Evolutionary conservation across 2,797 vertebrate genomes (phyloP).

Genomic region (Menidia menidia): DNA sequence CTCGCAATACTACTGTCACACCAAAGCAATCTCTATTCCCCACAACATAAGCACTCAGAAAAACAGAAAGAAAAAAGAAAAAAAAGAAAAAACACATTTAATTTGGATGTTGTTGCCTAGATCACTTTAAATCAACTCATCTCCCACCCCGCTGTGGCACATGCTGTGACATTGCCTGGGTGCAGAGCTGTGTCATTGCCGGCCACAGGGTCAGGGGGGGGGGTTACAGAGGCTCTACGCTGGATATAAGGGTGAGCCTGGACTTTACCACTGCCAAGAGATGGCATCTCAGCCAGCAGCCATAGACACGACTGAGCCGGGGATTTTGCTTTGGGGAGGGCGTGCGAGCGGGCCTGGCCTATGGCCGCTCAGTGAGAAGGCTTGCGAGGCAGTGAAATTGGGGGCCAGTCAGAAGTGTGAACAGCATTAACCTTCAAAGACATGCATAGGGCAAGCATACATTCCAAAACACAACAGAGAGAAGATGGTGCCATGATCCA

Average conservation of each 20-base stretch:
- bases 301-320: conserved; percentile 63
- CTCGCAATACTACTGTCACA: conserved; percentile 84
- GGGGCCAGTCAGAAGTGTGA: conserved; percentile 77
- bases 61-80: conserved; percentile 65
- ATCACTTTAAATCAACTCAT: conserved; percentile 85
- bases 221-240: conserved; percentile 69
- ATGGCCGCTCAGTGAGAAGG: conserved; percentile 58
- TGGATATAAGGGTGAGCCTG: conserved; percentile 72
- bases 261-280: conserved; percentile 80
- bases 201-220: conserved; percentile 74
- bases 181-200: conserved; percentile 75
- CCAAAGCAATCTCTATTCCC: conserved; percentile 86
- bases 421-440: conserved; percentile 77
- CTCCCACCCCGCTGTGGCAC: conserved; percentile 72
- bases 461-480: conserved; percentile 59
- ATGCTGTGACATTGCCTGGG: conserved; percentile 75
- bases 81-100: conserved; percentile 75
- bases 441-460: conserved; percentile 63
- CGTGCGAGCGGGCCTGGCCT: conserved; percentile 58
- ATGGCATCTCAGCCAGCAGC: conserved; percentile 69
- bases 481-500: conserved; percentile 28
- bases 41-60: conserved; percentile 81
- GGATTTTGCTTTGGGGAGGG: conserved; percentile 63
- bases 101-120: conserved; percentile 83
- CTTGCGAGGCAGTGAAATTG: conserved; percentile 72